phyloP scores from a whole-genome alignment of 1,140 invertebrate species.

The Microplitis mediator region DNA sequence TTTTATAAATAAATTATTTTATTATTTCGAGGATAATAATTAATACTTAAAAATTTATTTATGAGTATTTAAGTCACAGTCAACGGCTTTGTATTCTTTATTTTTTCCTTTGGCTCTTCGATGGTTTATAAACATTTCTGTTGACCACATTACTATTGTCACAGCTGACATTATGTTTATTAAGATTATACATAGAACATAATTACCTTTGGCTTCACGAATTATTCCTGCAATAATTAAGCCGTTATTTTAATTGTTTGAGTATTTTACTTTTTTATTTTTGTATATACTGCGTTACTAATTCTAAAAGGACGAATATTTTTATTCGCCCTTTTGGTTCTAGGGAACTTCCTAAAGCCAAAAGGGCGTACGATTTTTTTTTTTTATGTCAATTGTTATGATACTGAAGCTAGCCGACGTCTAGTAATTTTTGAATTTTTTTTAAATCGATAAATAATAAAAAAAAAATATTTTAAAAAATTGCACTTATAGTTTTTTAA shows the following conservation, averaged over 20 bases:
- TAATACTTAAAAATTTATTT: neutral
- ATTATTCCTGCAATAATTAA: conserved; percentile 51
- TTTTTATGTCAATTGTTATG: too few relatives aligned
- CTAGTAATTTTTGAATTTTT: too few relatives aligned
- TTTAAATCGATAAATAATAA: too few relatives aligned
- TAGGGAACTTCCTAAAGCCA: too few relatives aligned
- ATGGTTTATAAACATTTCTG: conserved; percentile 38
- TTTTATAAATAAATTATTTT: neutral
- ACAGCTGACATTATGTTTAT: conserved; percentile 55
- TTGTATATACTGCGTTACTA: too few relatives aligned
- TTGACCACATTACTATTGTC: conserved; percentile 55
- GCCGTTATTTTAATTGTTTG: neutral
- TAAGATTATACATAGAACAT: conserved; percentile 49
- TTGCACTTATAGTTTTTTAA: too few relatives aligned
- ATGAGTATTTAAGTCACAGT: conserved; percentile 8
- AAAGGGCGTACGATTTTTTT: too few relatives aligned
- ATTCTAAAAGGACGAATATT: too few relatives aligned
- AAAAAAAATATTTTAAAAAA: too few relatives aligned
- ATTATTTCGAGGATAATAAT: neutral
- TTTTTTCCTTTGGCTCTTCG: conserved; percentile 30
- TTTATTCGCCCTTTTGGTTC: too few relatives aligned
- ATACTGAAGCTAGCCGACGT: too few relatives aligned
- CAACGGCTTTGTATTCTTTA: neutral
- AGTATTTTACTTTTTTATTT: neutral
- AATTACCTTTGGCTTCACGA: conserved; percentile 55